Evolutionary conservation across 1,140 invertebrate genomes (phyloP), one percentile per base, ranked within the genome.

Genomic region (Phymastichus coffea): DNA sequence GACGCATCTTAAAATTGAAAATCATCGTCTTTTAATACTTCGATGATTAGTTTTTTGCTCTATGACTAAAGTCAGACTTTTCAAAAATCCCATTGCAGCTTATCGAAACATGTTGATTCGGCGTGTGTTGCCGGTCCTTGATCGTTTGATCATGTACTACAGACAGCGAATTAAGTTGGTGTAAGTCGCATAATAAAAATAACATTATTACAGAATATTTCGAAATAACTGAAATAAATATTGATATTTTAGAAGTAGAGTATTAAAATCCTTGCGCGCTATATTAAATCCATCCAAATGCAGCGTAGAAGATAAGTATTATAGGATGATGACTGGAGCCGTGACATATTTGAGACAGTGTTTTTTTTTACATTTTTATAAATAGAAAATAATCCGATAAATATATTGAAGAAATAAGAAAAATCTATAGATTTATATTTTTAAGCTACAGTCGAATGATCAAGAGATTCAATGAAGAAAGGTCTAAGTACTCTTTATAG

Each of bases 41-140:
- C 12, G 28, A 6, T 33, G 28, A 12, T 6, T 41, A 92, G 87
- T 91, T 89, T 64, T 83, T 93, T 67, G 88, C 91, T 64, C 84
- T 87, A 1, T 78, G 83, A 23, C 76, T 91, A 38, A 83, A 93
- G 25, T 77, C 83, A 1, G 80, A 89, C 63, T 72, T 81, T 0
- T 71, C 81, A 1, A 72, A 88, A 22, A 88, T 88, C 0, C 68
- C 91, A 1, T 80, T 84, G 0, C 90, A 92, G 73, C 0, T 78
- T 88, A 1, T 83, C 88, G 0, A 75, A 82, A 43, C 91, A 84
- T 74, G 94, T 94, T 73, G 81, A 83, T 15, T 76, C 82, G 9
- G 87, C 89, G 4, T 95, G 92, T 70, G 89, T 91, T 63, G 86
- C 92, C 23, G 92, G 92, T 3, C 83, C 86, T 6, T 94, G 92